phyloP scores from a whole-genome alignment of 2,113 vertebrate genomes.

The Diadophis punctatus region DNA sequence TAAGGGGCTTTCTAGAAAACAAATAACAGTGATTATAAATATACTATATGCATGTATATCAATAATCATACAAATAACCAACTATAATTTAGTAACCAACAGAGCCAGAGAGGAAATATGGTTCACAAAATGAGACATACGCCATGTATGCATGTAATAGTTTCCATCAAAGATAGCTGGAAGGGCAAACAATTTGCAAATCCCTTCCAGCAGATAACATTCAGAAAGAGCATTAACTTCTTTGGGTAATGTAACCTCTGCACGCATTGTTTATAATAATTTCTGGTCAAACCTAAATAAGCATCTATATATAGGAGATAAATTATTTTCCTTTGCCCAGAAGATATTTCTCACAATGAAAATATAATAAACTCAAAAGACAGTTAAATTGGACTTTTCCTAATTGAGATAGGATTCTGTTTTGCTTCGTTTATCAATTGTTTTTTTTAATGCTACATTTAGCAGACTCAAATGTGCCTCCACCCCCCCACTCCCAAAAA shows the following conservation, averaged over 20 bases:
- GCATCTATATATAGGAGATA: neutral
- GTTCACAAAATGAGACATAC: neutral
- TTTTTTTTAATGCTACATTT: neutral
- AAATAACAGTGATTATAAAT: neutral
- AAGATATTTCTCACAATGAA: neutral
- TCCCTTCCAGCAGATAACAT: neutral
- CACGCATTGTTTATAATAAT: neutral
- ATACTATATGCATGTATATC: neutral
- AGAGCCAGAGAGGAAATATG: neutral
- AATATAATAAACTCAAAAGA: neutral
- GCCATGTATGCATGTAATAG: no score
- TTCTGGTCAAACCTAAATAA: neutral
- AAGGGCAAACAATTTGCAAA: neutral
- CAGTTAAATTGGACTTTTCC: neutral
- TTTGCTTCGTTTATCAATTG: neutral
- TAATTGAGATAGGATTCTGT: neutral
- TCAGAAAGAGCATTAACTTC: neutral
- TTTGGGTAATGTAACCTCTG: neutral
- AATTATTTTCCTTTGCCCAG: neutral
- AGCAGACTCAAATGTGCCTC: neutral
- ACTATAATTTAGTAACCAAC: neutral
- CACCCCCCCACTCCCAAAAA: no score
- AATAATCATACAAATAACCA: neutral
- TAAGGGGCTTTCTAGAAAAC: neutral
- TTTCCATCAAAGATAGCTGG: neutral